Evolutionary conservation across 2,888 invertebrate genomes (phyloP).

Genomic region (Pseudanteris insignis): DNA sequence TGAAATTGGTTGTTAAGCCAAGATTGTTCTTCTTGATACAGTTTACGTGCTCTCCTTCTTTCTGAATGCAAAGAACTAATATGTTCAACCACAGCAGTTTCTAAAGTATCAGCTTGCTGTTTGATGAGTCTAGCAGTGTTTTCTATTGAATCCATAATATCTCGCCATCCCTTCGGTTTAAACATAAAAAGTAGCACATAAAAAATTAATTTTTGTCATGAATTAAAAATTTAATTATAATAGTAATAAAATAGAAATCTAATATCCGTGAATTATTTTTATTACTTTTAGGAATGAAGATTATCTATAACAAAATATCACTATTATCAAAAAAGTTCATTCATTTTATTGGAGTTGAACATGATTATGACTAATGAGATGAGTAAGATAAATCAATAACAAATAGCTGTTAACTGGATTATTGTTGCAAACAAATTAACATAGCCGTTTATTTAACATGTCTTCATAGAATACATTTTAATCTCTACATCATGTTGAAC

Average conservation of each 20-base stretch:
- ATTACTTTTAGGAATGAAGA: neutral
- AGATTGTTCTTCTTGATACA: slow-evolving; percentile 88
- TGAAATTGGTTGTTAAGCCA: slow-evolving; percentile 68
- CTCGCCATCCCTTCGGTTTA: slow-evolving; percentile 74
- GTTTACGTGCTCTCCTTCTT: slow-evolving; percentile 85
- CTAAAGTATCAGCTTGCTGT: slow-evolving; percentile 86
- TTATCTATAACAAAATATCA: neutral
- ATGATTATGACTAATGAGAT: no score
- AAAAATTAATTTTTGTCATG: neutral
- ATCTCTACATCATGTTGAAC: no score
- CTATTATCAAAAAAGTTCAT: neutral
- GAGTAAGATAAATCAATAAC: no score
- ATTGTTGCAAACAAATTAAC: no score
- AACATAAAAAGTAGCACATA: neutral
- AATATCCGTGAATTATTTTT: neutral
- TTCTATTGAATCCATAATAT: slow-evolving; percentile 90
- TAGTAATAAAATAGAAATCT: no score
- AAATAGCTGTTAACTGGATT: no score
- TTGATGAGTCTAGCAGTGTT: slow-evolving; percentile 83
- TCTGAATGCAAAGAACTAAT: slow-evolving; percentile 84
- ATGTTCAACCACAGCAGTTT: slow-evolving; percentile 83
- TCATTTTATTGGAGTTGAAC: neutral
- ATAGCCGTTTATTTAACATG: no score
- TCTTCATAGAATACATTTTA: no score
- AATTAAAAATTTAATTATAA: no score